Conservation (phyloP, 2,113 vertebrate species). For the Laticauda laticaudata region DNA sequence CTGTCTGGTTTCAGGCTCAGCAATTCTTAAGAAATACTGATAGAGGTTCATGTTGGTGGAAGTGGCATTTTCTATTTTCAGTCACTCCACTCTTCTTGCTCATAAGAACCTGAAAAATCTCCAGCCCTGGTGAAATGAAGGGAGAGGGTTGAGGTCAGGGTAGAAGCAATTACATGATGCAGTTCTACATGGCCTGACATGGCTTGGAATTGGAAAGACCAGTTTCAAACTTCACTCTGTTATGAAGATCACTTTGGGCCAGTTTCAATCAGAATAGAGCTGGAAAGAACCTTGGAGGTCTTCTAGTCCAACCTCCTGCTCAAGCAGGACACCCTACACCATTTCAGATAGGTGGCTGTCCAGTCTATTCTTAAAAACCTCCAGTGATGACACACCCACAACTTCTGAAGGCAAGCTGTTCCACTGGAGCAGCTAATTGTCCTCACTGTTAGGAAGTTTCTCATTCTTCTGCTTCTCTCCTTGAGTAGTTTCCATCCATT, state of each 20-base stretch:
- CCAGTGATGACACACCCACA: not conserved
- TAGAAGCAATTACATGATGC: not conserved
- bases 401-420: not conserved
- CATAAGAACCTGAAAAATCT: not conserved
- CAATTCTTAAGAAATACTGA: not conserved
- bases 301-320: not conserved
- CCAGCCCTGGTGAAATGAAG: not conserved
- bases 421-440: not conserved
- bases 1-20: not conserved
- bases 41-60: not conserved
- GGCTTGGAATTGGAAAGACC: not conserved
- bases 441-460: not conserved
- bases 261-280: not conserved
- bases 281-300: not conserved
- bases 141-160: not conserved
- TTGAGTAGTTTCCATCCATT: not conserved
- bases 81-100: not conserved
- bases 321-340: not conserved
- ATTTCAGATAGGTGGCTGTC: not conserved
- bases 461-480: not conserved
- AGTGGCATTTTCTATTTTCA: not conserved
- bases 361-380: not conserved
- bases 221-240: not conserved
- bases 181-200: not conserved
- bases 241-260: not conserved